Base-by-base conservation (phyloP, 2,888 invertebrate genomes). In the Drosophila paracracens region DNA sequence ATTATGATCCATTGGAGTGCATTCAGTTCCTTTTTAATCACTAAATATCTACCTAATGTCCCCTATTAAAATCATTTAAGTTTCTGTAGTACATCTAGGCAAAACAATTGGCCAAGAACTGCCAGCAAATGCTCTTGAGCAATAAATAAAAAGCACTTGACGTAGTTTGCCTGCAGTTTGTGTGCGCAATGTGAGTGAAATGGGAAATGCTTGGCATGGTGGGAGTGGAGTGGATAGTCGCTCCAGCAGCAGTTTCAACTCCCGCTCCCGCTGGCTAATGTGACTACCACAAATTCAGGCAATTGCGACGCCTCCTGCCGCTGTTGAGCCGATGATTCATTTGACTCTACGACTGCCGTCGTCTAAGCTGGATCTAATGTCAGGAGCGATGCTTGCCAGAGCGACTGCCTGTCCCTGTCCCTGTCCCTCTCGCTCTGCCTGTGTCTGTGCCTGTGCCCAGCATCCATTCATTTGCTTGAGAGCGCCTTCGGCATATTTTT, bases 401-500 rank as follows among this genome's bases (percentile, higher is more conserved):
- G n/a, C 29, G 16, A 50, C 5, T 59, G 27, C 29, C 52, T 33
- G 46, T 25, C 16, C 35, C 36, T 25, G 25, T 25, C 53, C 61
- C 59, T 8, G 8, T 38, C 8, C 38, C 18, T 21, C 10, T 38
- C 8, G 18, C 8, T 11, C 18, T 27, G 50, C 27, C 27, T 36
- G 4, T 2, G 46, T 13, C 36, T 16, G 36, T 52, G 33, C 52
- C 7, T 31, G n/a, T 38, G 62, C 53, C 53, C 57, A 60, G 70
- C 67, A 59, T 64, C 77, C 80, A 81, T 82, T 77, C 86, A 90
- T 89, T 89, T 88, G 81, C 40, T 64, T 57, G 79, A 68, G 80
- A 78, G 76, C 86, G 89, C 92, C 92, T 91, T 89, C 88, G 93
- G 93, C 92, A 93, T 91, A 93, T 92, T 92, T 91, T 92, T 92